These are phyloP conservation scores for Liparis tanakae DNA, from an alignment of 2,797 vertebrate genomes.

Conservation along the genomic window DNA sequence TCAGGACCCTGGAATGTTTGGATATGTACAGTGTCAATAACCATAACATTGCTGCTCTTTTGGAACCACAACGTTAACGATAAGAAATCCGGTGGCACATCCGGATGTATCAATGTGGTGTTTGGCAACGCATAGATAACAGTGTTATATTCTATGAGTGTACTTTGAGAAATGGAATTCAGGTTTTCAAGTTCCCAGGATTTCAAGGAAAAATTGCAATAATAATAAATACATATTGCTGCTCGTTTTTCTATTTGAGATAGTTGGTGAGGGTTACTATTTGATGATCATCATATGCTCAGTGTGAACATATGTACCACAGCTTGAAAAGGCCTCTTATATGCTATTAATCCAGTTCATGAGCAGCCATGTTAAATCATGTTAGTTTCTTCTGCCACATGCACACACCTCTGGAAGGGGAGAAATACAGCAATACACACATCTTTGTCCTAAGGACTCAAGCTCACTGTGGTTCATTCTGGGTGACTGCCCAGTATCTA, in stretches of 20 bases:
- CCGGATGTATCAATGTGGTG: background rate
- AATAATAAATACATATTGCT: background rate
- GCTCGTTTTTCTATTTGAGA: too few relatives aligned
- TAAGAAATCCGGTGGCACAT: background rate
- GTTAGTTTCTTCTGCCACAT: background rate
- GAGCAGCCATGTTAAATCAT: background rate
- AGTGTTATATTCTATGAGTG: background rate
- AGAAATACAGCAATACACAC: background rate
- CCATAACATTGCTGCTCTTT: background rate
- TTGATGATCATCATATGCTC: too few relatives aligned
- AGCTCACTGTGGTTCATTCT: constrained; percentile 9
- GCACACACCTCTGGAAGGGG: background rate
- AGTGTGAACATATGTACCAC: too few relatives aligned
- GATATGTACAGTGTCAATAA: background rate
- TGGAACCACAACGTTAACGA: background rate
- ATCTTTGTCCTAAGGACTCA: background rate
- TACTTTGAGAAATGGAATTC: background rate
- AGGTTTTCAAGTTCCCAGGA: too few relatives aligned
- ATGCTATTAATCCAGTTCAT: background rate
- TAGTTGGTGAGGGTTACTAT: too few relatives aligned
- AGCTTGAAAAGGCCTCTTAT: background rate
- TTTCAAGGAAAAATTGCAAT: background rate
- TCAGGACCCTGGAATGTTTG: background rate
- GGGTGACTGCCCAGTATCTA: constrained; percentile 22
- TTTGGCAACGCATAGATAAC: background rate